These are phyloP conservation scores for Tachysurus fulvidraco DNA, from an alignment of 2,113 vertebrate species.

Conservation along the genomic window DNA sequence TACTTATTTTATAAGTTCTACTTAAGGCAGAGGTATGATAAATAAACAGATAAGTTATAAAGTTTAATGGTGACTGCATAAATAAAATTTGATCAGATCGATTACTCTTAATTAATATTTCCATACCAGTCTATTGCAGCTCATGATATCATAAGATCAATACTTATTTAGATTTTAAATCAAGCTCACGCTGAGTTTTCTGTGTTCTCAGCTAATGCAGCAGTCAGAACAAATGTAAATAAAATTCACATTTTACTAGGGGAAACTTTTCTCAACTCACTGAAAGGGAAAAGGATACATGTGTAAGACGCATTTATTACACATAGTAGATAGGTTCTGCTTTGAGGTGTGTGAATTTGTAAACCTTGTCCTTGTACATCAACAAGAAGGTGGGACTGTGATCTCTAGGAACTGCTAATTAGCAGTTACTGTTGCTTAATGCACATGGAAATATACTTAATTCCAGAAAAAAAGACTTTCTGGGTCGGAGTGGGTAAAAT, in stretches of 20 bases:
- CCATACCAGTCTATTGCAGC: not conserved
- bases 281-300: not conserved
- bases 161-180: not conserved
- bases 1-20: too few relatives aligned
- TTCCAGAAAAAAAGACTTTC: not conserved
- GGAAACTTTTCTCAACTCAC: not conserved
- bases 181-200: not conserved
- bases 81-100: not conserved
- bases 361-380: not conserved
- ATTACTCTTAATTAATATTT: not conserved
- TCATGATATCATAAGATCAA: not conserved
- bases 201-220: not conserved
- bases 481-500: not conserved
- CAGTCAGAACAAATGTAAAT: not conserved
- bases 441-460: not conserved
- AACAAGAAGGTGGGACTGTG: not conserved
- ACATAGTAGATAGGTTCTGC: not conserved
- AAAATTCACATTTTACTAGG: not conserved
- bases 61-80: not conserved
- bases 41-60: not conserved
- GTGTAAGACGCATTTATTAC: not conserved
- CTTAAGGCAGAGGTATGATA: not conserved
- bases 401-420: not conserved
- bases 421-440: not conserved
- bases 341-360: not conserved